Conservation (phyloP, 1,140 invertebrate genomes). For the Capitella teleta region DNA sequence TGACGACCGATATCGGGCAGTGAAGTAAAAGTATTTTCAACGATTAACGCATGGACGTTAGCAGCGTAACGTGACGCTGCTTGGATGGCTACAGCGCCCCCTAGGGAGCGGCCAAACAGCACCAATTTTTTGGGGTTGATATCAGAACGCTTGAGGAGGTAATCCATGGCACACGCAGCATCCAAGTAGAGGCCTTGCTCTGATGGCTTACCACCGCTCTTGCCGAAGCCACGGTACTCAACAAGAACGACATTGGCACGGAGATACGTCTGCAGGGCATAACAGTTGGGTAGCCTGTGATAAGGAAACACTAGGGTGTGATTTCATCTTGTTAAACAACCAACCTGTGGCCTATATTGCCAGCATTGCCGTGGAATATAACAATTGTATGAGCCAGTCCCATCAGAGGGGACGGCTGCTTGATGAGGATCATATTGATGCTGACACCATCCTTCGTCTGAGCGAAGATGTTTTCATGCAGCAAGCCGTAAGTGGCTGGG, state of each 20-base stretch:
- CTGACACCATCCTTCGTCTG: slow-evolving; percentile 63
- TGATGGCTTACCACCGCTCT: slow-evolving; percentile 76
- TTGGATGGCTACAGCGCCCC: slow-evolving; percentile 76
- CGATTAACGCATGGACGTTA: slow-evolving; percentile 65
- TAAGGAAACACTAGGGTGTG: no score
- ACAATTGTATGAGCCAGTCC: slow-evolving; percentile 60
- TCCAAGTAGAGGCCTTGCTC: slow-evolving; percentile 77
- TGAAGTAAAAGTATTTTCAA: slow-evolving; percentile 92
- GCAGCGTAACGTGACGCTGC: slow-evolving; percentile 55
- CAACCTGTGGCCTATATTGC: slow-evolving; percentile 90
- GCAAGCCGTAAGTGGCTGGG: slow-evolving; percentile 69
- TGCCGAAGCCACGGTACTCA: slow-evolving; percentile 87
- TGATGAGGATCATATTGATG: slow-evolving; percentile 76
- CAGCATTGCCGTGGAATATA: slow-evolving; percentile 91
- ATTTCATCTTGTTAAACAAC: no score
- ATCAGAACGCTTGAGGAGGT: slow-evolving; percentile 64
- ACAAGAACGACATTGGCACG: slow-evolving; percentile 77
- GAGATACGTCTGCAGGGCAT: slow-evolving; percentile 65
- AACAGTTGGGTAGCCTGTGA: slow-evolving; percentile 58
- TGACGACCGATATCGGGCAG: slow-evolving; percentile 70
- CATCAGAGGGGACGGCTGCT: slow-evolving; percentile 55
- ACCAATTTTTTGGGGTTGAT: slow-evolving; percentile 74
- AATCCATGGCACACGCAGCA: slow-evolving; percentile 75
- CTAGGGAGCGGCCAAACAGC: slow-evolving; percentile 84
- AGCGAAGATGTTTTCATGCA: slow-evolving; percentile 62